A percentile compares a stretch with the other conserved stretches of the same genome.
These are phyloP conservation scores for Psococerastis gibbosa DNA, from an alignment of 2,888 invertebrate genomes.

Conservation along the genomic window DNA sequence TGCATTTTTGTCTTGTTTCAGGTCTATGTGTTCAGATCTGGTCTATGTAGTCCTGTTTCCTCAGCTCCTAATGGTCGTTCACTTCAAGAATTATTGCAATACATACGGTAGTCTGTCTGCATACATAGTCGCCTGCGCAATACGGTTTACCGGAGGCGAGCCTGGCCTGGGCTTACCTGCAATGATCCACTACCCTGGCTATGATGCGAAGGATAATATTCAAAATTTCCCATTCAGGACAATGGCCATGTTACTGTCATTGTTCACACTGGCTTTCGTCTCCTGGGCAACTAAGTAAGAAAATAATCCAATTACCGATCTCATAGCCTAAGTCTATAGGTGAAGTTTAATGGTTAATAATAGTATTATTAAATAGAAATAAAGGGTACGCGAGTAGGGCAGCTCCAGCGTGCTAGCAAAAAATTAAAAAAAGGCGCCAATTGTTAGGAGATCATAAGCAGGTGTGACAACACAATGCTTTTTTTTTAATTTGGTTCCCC, in stretches of 20 bases:
- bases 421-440: no score
- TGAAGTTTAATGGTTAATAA: no score
- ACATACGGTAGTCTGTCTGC: conserved; percentile 91
- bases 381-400: no score
- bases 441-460: no score
- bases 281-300: conserved; percentile 60
- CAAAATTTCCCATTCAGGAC: conserved; percentile 95
- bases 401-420: no score
- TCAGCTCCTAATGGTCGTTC: conserved; percentile 92
- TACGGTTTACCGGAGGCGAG: conserved; percentile 78
- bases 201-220: conserved; percentile 35
- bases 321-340: no score
- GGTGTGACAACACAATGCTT: background rate
- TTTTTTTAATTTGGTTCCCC: background rate
- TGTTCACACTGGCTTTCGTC: conserved; percentile 58
- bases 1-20: conserved; percentile 22
- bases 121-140: conserved; percentile 63
- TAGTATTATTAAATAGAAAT: no score
- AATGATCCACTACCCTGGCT: conserved; percentile 73
- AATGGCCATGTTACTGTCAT: conserved; percentile 77
- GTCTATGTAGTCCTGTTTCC: conserved; percentile 98
- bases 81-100: conserved; percentile 84
- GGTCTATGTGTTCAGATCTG: conserved; percentile 96
- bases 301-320: no score
- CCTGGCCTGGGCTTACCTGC: conserved; percentile 62